Percentiles rank a stretch among this genome's conserved stretches.
phyloP scores from a whole-genome alignment of 2,888 invertebrate genomes.

The Acrocyrtus sp. region DNA sequence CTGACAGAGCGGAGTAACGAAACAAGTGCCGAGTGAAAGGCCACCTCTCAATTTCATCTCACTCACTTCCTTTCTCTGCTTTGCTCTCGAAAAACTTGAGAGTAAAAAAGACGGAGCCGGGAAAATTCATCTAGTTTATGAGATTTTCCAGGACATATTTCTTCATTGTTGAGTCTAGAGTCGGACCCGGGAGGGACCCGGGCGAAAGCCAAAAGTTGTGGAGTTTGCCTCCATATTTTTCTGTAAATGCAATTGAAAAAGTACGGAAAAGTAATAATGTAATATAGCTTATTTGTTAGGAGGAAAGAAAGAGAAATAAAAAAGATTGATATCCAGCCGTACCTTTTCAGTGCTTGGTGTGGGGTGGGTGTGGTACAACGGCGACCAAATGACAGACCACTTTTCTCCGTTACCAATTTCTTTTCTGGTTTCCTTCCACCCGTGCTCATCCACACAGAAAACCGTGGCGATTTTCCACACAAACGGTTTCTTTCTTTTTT shows the following conservation, averaged over 20 bases:
- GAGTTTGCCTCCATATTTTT: neutral
- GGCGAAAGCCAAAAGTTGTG: neutral
- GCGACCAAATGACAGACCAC: no score
- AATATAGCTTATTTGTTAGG: conserved; percentile 5
- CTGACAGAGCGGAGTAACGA: no score
- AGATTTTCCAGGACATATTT: conserved; percentile 36
- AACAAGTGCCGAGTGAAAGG: no score
- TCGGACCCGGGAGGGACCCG: neutral
- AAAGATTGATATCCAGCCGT: conserved; percentile 22
- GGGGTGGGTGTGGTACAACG: neutral
- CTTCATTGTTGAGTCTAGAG: conserved; percentile 25
- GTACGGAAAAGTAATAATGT: neutral
- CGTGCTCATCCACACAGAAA: conserved; percentile 33
- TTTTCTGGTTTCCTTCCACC: conserved; percentile 14
- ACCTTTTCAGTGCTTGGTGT: neutral
- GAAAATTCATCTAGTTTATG: conserved; percentile 42
- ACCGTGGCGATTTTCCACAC: conserved; percentile 26
- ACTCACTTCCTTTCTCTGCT: no score
- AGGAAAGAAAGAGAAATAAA: conserved; percentile 25
- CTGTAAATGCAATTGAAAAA: conserved; percentile 3
- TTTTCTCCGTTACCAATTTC: no score
- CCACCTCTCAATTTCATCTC: no score
- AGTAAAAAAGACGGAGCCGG: no score
- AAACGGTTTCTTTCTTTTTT: conserved; percentile 20
- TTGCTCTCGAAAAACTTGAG: no score